phyloP scores from a whole-genome alignment of 2,888 invertebrate species.

The Volucella bombylans region DNA sequence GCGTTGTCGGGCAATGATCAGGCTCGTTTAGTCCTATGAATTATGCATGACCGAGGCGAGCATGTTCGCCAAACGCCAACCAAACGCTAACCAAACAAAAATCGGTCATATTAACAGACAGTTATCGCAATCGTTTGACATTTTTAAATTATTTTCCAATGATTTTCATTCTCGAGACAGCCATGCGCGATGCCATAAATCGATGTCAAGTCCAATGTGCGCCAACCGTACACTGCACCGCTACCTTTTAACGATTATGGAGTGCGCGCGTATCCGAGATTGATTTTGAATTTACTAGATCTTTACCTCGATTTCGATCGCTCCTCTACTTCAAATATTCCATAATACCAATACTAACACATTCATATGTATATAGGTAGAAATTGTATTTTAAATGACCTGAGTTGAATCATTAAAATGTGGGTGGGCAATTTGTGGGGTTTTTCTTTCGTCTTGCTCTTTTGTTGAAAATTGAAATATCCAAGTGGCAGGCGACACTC shows the following conservation, averaged over 20 bases:
- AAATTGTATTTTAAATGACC: constrained; percentile 50
- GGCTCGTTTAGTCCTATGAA: constrained; percentile 54
- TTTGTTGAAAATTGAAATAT: constrained; percentile 24
- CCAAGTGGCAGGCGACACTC: constrained; percentile 31
- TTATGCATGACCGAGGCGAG: constrained; percentile 56
- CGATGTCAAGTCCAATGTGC: constrained; percentile 67
- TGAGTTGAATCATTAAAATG: constrained; percentile 47
- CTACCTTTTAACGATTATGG: constrained; percentile 2
- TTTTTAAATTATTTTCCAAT: constrained; percentile 74
- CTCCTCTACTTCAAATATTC: constrained; percentile 42
- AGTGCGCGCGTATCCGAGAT: constrained; percentile 10
- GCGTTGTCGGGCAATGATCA: constrained; percentile 27
- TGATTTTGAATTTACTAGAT: constrained; percentile 45
- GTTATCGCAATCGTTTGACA: constrained; percentile 74
- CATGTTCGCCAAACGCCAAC: constrained; percentile 49
- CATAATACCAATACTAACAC: too few species aligned
- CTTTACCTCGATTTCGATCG: constrained; percentile 16
- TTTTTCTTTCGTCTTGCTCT: neutral
- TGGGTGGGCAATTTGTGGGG: constrained; percentile 44
- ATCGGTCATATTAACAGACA: constrained; percentile 72
- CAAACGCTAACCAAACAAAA: constrained; percentile 52
- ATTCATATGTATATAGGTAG: too few species aligned
- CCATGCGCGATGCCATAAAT: constrained; percentile 59
- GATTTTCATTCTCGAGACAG: constrained; percentile 61
- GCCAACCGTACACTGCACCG: constrained; percentile 37